Base-by-base conservation (phyloP, 2,888 invertebrate genomes). In the Ctena decussata region DNA sequence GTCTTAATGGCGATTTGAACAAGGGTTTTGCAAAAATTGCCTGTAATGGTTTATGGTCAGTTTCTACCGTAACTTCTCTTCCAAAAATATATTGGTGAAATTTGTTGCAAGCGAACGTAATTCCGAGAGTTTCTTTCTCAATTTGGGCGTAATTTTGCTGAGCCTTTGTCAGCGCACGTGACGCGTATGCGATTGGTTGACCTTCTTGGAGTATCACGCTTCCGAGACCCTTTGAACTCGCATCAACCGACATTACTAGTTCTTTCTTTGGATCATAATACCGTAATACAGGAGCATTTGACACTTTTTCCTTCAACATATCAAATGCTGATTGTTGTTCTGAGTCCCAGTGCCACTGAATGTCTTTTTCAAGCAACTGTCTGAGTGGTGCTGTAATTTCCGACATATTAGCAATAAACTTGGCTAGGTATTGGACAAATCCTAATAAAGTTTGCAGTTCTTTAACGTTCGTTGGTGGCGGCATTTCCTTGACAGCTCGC, bases 201-300 rank as follows among this genome's bases (percentile, higher is more conserved):
- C 83, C 82, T 24, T 88, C 74, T 60, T 90, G 88, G 1, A 87
- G 27, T 15, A 89, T n/a, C 0, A 83, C 88, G 46, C 89, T 76
- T 2, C 89, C 91, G 1, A 91, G 27, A 2, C 91, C 90, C 73
- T 90, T 78, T 21, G 86, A 85, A 37, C 85, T 86, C 3, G 90
- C 89, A 69, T 92, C 91, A 41, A 89, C 87, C 8, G 78, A 81
- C 0, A 88, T 49, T 30, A 70, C 77, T 12, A 85, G 1, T 15
- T 75, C 65, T 57, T 80, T 35, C 27, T 72, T 83, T 18, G 39
- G 60, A 65, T 86, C 74, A 69, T 30, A 85, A 78, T 86, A 90
- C 8, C 79, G 46, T 15, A 92, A 80, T 15, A 85, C 77, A 35
- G 90, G 90, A 1, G 88, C 80, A 18, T 80, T 72, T 18, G 83